Conservation (phyloP, 2,888 invertebrate genomes). For the Nasonovia ribisnigri region DNA sequence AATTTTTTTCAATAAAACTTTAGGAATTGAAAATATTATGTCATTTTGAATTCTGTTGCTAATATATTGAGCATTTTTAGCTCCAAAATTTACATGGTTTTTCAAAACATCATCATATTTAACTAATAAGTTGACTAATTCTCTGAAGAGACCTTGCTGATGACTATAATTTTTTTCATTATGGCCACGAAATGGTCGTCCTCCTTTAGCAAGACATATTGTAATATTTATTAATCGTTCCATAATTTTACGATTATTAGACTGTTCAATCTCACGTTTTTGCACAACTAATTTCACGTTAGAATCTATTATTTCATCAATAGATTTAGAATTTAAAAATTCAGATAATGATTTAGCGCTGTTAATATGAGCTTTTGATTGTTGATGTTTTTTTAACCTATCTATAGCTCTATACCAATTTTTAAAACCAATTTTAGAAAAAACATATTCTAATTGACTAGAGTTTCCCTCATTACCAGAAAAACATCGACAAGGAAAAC, state of each 20-base stretch:
- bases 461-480: too few species aligned
- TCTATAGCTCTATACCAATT: too few species aligned
- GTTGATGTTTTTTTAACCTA: too few species aligned
- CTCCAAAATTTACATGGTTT: background rate
- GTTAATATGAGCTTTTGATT: background rate
- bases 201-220: too few species aligned
- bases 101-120: slow-evolving; percentile 30
- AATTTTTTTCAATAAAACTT: too few species aligned
- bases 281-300: background rate
- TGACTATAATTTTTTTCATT: too few species aligned
- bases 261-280: background rate
- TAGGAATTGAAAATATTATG: background rate
- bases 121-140: slow-evolving; percentile 4
- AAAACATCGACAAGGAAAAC: too few species aligned
- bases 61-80: background rate
- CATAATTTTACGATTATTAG: slow-evolving; percentile 3
- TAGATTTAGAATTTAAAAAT: slow-evolving; percentile 14
- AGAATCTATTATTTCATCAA: slow-evolving; percentile 7
- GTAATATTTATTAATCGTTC: background rate
- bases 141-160: too few species aligned
- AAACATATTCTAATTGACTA: too few species aligned
- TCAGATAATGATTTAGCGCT: background rate
- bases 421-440: too few species aligned
- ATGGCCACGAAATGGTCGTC: too few species aligned
- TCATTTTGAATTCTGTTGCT: slow-evolving; percentile 12